Evolutionary conservation across 2,888 invertebrate species (phyloP), one percentile per base, ranked within the genome.

Genomic region (Suillia variegata): DNA sequence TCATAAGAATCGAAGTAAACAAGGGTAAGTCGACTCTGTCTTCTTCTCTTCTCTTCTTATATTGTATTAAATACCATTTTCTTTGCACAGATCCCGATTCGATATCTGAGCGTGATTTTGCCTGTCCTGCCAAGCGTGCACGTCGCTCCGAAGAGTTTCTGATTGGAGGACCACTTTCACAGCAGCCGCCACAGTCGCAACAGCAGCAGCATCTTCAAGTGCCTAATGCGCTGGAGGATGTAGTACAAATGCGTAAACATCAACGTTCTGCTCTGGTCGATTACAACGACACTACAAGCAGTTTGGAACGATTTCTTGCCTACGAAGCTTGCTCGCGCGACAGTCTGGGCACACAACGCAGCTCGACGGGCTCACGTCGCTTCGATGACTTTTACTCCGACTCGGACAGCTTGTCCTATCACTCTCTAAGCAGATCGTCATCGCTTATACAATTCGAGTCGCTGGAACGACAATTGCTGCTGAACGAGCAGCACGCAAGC

Each of bases 381-480:
- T 81, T 81, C 42, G 81, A 81, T 55, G 81, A 81, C n/a, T 81
- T 77, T 62, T 82, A 76, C 59, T 76, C 80, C n/a, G 78, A 79
- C 59, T 82, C 83, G 24, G 83, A 83, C 67, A 80, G 80, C 31
- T 70, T 82, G 33, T 84, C 85, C 26, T 83, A 83, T 60, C 84
- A 86, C 56, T 89, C 89, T 51, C 84, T 90, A 13, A 91, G 91
- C 70, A 87, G 93, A 66, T 91, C 92, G 62, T 91, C 91, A 66
- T 92, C 92, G 69, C 84, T 94, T 64, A 85, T 93, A 63, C 93
- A 93, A 81, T 94, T 94, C 81, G 93, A 93, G 82, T 91, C 90
- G 3, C 83, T 93, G 62, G 93, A 93, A 78, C 86, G 87, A 48
- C 89, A 88, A 70, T 84, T 89, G 72, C 85, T 88, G 71, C 64